These are phyloP conservation scores for Helostoma temminkii DNA, from an alignment of 2,797 vertebrate genomes.

Conservation along the genomic window DNA sequence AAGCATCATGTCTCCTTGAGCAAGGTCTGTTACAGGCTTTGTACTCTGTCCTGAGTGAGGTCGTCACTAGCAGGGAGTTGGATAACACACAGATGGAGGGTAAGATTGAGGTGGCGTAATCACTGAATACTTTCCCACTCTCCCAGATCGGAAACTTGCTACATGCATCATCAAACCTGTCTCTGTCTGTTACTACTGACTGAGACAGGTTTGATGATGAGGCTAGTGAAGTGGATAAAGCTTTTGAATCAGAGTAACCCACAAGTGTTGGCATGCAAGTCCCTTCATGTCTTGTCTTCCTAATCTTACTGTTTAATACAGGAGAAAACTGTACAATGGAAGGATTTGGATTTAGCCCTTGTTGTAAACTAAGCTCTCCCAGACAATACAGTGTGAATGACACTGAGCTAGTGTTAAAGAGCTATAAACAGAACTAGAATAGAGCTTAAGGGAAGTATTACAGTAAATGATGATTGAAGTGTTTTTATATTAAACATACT, in stretches of 20 bases:
- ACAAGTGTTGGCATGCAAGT: conserved; percentile 20
- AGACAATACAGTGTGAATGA: conserved; percentile 10
- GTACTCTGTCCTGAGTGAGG: conserved; percentile 39
- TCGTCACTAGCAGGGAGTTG: conserved; percentile 56
- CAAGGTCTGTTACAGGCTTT: conserved; percentile 61
- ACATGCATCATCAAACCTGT: conserved; percentile 57
- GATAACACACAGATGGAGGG: conserved; percentile 47
- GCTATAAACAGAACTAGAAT: not conserved
- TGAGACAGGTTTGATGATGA: no score
- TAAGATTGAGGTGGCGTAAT: conserved; percentile 54
- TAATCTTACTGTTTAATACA: conserved; percentile 10
- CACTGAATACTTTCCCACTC: conserved; percentile 42
- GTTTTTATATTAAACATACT: conserved; percentile 13
- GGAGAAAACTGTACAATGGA: conserved; percentile 4
- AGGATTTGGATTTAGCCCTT: conserved; percentile 21
- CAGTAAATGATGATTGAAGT: conserved; percentile 1
- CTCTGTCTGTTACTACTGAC: conserved; percentile 44
- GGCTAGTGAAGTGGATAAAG: conserved; percentile 39
- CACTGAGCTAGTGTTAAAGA: conserved; percentile 3
- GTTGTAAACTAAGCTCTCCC: conserved; percentile 10
- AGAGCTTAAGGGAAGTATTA: not conserved
- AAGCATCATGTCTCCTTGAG: conserved; percentile 65
- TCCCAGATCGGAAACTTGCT: conserved; percentile 55
- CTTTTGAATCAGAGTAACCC: conserved; percentile 27
- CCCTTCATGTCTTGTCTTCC: conserved; percentile 1